Evolutionary conservation across 2,113 vertebrate species (phyloP).

Genomic region (Aspiorhynchus laticeps): DNA sequence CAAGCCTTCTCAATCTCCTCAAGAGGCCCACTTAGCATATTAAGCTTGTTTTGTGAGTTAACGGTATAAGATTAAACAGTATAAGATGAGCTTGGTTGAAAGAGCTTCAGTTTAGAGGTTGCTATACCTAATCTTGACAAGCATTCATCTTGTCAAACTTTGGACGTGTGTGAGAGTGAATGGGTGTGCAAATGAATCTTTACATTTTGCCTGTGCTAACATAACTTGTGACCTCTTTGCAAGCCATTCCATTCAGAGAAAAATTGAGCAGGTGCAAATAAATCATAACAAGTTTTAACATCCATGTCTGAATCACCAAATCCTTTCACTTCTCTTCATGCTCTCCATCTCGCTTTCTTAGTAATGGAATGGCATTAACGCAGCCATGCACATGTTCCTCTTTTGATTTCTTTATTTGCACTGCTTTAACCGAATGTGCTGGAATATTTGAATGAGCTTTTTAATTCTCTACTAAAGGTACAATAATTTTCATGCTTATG

Average conservation of each 20-base stretch:
- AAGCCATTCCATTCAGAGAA: slow-evolving; percentile 43
- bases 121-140: not conserved
- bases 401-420: slow-evolving; percentile 51
- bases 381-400: slow-evolving; percentile 52
- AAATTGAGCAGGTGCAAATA: slow-evolving; percentile 21
- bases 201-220: slow-evolving; percentile 49
- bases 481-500: slow-evolving; percentile 62
- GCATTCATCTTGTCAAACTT: not conserved
- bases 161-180: slow-evolving; percentile 28
- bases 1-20: not conserved
- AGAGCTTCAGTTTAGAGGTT: slow-evolving; percentile 14
- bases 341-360: slow-evolving; percentile 52
- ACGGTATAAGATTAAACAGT: not conserved
- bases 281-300: not conserved
- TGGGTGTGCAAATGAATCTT: slow-evolving; percentile 16
- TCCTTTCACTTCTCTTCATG: not conserved
- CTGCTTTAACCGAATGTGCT: slow-evolving; percentile 73
- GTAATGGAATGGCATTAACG: slow-evolving; percentile 64
- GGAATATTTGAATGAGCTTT: slow-evolving; percentile 59
- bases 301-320: not conserved
- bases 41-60: not conserved
- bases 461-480: slow-evolving; percentile 66
- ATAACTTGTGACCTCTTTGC: slow-evolving; percentile 25
- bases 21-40: not conserved
- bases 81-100: not conserved